Conservation (phyloP, 2,113 vertebrate species). For the Bagarius yarrelli region DNA sequence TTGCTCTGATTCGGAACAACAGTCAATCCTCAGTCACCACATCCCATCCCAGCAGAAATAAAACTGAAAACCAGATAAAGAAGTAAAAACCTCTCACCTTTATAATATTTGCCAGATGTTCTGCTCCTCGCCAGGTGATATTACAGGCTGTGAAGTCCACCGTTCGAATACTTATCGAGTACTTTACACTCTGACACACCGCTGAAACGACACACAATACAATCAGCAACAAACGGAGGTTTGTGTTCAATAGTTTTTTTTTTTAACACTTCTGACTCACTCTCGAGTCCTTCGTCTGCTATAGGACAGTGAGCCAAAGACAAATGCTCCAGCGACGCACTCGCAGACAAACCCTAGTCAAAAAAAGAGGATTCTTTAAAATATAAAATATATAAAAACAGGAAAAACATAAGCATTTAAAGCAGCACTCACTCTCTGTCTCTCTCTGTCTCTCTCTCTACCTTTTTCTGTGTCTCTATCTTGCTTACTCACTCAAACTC, state of each 20-base stretch:
- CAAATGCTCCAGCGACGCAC: constrained; percentile 77
- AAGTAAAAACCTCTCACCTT: constrained; percentile 78
- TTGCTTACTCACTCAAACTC: too few species aligned
- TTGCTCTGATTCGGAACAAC: too few species aligned
- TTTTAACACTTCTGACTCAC: constrained; percentile 64
- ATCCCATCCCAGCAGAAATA: background rate
- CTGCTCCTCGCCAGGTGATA: constrained; percentile 90
- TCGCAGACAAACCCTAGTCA: constrained; percentile 81
- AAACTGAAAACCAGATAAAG: background rate
- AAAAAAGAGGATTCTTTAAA: constrained; percentile 17
- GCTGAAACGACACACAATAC: constrained; percentile 64
- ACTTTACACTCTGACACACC: constrained; percentile 91
- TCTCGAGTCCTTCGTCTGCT: constrained; percentile 85
- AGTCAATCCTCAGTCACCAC: background rate
- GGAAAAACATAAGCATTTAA: background rate
- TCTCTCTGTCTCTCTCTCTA: constrained; percentile 1
- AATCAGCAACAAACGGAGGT: background rate
- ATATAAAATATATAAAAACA: background rate
- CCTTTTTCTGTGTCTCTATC: background rate
- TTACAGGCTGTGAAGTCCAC: constrained; percentile 89
- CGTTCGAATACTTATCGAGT: constrained; percentile 79
- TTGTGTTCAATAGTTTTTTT: background rate
- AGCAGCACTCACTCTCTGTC: background rate
- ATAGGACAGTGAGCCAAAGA: constrained; percentile 88
- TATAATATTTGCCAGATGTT: constrained; percentile 86